A percentile compares a stretch with the other conserved stretches of the same genome.
Conservation (phyloP, 92 coral and sea anemone species). For the Epizoanthus rinbou region DNA sequence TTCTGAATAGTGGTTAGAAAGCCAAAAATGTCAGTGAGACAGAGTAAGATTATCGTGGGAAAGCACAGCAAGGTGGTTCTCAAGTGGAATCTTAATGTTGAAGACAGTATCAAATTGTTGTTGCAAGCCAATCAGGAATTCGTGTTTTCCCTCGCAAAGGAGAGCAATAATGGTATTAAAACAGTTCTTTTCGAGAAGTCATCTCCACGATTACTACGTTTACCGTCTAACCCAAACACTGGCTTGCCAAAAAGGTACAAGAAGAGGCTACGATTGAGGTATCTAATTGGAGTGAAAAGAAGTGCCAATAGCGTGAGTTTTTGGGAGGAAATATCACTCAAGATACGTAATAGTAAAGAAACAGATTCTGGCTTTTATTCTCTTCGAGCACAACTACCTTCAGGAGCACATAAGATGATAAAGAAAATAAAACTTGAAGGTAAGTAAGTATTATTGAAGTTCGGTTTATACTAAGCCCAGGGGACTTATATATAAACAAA, state of each 20-base stretch:
- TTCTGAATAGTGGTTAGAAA: conserved; percentile 1
- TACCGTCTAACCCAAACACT: neutral
- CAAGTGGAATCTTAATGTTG: conserved; percentile 3
- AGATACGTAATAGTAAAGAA: conserved; percentile 8
- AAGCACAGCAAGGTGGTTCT: neutral
- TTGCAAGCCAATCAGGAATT: neutral
- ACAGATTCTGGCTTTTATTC: conserved; percentile 9
- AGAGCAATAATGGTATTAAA: neutral
- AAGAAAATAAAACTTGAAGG: conserved; percentile 22
- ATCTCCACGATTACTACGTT: neutral
- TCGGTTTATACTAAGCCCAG: no score
- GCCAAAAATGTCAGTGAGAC: conserved; percentile 13
- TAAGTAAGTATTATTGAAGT: neutral
- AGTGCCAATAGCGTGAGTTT: neutral
- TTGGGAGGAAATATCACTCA: conserved; percentile 9
- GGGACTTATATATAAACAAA: no score
- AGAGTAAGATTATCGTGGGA: neutral
- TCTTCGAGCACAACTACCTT: conserved; percentile 10
- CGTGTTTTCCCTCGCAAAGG: conserved; percentile 13
- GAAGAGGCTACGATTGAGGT: conserved; percentile 1
- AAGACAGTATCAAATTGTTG: neutral
- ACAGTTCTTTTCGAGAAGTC: neutral
- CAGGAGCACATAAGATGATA: neutral
- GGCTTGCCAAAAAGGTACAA: neutral
- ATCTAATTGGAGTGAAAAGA: neutral